phyloP scores from a whole-genome alignment of 2,888 invertebrate species.

The Gastrophysa polygoni region DNA sequence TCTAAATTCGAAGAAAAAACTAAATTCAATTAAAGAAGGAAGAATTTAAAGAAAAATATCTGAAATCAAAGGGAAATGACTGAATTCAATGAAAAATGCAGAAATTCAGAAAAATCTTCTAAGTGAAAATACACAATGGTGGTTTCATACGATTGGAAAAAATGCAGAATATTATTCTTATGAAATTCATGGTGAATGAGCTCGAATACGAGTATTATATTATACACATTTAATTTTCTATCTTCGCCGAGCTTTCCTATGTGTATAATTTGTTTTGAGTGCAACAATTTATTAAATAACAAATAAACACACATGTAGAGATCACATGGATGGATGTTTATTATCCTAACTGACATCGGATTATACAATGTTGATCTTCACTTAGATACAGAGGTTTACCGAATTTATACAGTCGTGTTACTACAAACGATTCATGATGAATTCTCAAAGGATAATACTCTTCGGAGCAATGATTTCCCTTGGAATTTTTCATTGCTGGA shows the following conservation, averaged over 20 bases:
- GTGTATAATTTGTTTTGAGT: constrained; percentile 21
- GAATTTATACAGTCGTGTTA: constrained; percentile 11
- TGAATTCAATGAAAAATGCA: no score
- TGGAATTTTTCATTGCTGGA: no score
- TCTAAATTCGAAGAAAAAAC: no score
- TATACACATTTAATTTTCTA: not conserved
- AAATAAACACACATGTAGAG: constrained; percentile 43
- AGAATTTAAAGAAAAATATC: no score
- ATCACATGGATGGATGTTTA: constrained; percentile 33
- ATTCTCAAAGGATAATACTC: no score
- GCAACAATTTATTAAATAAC: constrained; percentile 36
- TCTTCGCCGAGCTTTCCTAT: not conserved
- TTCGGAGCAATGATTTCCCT: no score
- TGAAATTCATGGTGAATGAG: not conserved
- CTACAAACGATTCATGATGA: not conserved
- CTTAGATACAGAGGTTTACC: constrained; percentile 10
- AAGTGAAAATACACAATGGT: no score
- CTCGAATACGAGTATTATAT: no score
- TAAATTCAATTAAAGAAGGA: no score
- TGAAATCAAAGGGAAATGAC: no score
- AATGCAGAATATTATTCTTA: not conserved
- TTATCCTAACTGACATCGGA: constrained; percentile 36
- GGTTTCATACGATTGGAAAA: no score
- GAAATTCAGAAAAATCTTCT: no score
- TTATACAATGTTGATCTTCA: constrained; percentile 32